Evolutionary conservation across 2,888 invertebrate species (phyloP), one percentile per base, ranked within the genome.

Genomic region (Myathropa florea): DNA sequence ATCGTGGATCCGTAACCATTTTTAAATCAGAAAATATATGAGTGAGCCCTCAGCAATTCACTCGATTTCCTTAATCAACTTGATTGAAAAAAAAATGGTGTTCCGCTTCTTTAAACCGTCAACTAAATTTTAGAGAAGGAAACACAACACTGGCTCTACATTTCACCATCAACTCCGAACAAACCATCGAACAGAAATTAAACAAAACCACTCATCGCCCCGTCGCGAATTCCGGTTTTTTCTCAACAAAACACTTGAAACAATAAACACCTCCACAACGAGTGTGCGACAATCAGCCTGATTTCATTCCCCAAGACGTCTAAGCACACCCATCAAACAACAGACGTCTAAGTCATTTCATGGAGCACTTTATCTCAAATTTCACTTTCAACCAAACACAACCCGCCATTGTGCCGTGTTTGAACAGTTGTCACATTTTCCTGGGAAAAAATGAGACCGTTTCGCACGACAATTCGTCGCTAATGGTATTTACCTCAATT

Each of bases 301-400:
- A 46, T n/a, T 18, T 18, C n/a, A 46, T 46, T 46, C 46, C 46
- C 46, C 4, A 2, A n/a, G 18, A 7, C 18, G 18, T 24, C 24
- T 18, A 1, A 21, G n/a, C 46, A 53, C 46, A 12, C 30, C 53
- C 21, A 33, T 33, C 53, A 55, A 23, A 12, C 55, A 21, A 65
- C 4, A 14, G 36, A 14, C 46, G n/a, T n/a, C n/a, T n/a, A n/a
- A n/a, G 46, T 18, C 18, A 3, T n/a, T n/a, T n/a, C 9, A 7
- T 18, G n/a, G 46, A n/a, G 46, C 46, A 23, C 23, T 63, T 10
- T 4, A 6, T 7, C 46, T 7, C 12, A 21, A 60, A 71, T 71
- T 59, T 73, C 73, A 64, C 64, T 64, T 65, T 75, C 59, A 59
- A 10, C 7, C 7, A 26, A 14, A 72, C 21, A 28, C 39, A 39